Percentiles rank a stretch among this genome's conserved stretches.
Evolutionary conservation across 2,888 invertebrate species (phyloP).

Genomic region (Eurois occulta): DNA sequence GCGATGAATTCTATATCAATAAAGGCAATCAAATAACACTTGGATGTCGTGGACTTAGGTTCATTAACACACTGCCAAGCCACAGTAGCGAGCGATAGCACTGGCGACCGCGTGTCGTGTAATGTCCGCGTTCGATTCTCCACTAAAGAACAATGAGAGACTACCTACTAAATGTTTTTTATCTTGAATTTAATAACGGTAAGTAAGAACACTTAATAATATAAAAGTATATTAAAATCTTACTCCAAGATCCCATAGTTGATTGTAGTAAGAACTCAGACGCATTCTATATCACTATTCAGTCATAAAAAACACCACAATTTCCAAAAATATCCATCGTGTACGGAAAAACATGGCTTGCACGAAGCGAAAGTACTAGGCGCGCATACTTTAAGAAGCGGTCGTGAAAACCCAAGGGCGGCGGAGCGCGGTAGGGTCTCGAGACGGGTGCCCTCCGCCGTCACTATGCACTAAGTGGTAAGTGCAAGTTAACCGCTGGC

Average conservation of each 20-base stretch:
- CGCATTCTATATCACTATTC: conserved; percentile 66
- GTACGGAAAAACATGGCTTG: conserved; percentile 42
- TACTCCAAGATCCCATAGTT: conserved; percentile 79
- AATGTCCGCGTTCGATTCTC: conserved; percentile 26
- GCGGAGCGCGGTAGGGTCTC: conserved; percentile 65
- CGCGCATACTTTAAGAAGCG: conserved; percentile 66
- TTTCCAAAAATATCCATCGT: conserved; percentile 49
- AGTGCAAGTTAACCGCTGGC: conserved; percentile 80
- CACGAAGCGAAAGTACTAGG: conserved; percentile 69
- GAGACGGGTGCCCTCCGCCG: conserved; percentile 80
- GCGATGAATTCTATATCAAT: not conserved
- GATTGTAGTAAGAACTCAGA: conserved; percentile 75
- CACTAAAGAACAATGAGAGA: not conserved
- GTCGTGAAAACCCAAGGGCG: conserved; percentile 68
- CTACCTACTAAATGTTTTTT: not conserved
- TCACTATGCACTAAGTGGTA: conserved; percentile 85
- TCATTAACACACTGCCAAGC: not conserved
- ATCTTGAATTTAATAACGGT: not conserved
- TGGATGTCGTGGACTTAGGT: not conserved
- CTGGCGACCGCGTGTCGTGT: not conserved
- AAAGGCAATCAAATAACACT: not conserved
- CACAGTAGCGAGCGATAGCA: not conserved
- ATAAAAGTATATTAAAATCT: conserved; percentile 59
- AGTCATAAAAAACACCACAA: conserved; percentile 40
- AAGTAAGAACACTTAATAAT: not conserved